These are phyloP conservation scores for Rhabdomys dilectus DNA, from an alignment of 2,113 vertebrate species.

Conservation along the genomic window DNA sequence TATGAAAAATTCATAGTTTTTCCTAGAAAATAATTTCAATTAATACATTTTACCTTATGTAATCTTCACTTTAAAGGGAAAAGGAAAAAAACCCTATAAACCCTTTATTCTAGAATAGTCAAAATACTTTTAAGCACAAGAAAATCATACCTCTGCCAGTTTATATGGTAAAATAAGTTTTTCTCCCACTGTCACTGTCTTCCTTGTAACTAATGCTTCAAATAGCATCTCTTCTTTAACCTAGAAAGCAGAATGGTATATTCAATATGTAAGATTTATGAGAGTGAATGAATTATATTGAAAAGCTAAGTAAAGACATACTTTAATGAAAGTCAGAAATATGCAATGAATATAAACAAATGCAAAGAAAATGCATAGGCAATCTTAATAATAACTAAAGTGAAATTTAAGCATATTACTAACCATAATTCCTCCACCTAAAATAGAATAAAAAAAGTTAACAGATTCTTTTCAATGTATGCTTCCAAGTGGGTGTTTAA, in stretches of 20 bases:
- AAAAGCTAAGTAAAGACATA: slow-evolving; percentile 43
- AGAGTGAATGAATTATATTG: background rate
- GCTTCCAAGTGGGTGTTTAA: background rate
- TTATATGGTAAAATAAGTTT: slow-evolving; percentile 97
- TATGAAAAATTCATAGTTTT: slow-evolving; percentile 33
- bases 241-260: slow-evolving; percentile 83
- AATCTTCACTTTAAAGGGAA: slow-evolving; percentile 37
- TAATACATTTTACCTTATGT: background rate
- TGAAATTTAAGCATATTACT: background rate
- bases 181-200: slow-evolving; percentile 98
- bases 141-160: slow-evolving; percentile 92
- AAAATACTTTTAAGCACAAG: background rate
- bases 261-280: slow-evolving; percentile 24
- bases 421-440: background rate
- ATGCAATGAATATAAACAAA: background rate
- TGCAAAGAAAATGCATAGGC: background rate
- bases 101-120: slow-evolving; percentile 38
- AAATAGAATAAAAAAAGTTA: background rate
- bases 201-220: slow-evolving; percentile 97
- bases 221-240: slow-evolving; percentile 98
- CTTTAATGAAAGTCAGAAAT: slow-evolving; percentile 27
- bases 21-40: slow-evolving; percentile 37
- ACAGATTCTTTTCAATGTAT: slow-evolving; percentile 37
- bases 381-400: slow-evolving; percentile 27
- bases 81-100: background rate